Evolutionary conservation across 2,888 invertebrate genomes (phyloP).

Genomic region (Toxonevra muliebris): DNA sequence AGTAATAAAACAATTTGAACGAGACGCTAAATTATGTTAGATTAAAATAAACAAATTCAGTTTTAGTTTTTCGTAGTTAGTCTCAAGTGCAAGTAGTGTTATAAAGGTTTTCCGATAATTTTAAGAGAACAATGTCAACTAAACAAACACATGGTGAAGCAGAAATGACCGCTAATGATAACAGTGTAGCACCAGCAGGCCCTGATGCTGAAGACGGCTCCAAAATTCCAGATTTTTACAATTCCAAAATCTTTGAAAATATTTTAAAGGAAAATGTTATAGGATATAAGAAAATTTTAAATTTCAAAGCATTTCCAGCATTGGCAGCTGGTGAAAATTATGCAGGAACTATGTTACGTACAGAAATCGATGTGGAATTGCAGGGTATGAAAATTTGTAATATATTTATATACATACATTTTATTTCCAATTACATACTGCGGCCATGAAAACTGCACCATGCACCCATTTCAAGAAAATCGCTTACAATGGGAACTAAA

Average conservation of each 20-base stretch:
- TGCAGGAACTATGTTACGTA: slow-evolving; percentile 53
- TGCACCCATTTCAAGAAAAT: no score
- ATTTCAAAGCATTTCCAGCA: slow-evolving; percentile 45
- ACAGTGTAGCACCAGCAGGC: slow-evolving; percentile 2
- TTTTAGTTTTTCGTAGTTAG: no score
- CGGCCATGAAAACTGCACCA: no score
- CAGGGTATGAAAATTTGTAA: slow-evolving; percentile 44
- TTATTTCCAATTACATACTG: background rate
- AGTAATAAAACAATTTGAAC: background rate
- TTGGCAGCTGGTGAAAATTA: slow-evolving; percentile 56
- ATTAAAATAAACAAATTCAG: background rate
- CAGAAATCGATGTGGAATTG: slow-evolving; percentile 49
- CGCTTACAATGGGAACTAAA: no score
- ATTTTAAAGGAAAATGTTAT: slow-evolving; percentile 40
- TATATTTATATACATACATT: background rate
- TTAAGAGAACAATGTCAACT: background rate
- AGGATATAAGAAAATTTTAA: slow-evolving; percentile 38
- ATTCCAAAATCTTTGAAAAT: slow-evolving; percentile 42
- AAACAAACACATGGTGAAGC: background rate
- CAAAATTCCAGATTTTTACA: slow-evolving; percentile 45
- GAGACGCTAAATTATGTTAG: background rate
- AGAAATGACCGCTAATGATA: background rate
- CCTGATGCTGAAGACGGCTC: background rate
- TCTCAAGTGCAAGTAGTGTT: no score
- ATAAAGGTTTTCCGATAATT: no score